Conservation (phyloP, 2,113 vertebrate genomes). For the Serinus canaria region DNA sequence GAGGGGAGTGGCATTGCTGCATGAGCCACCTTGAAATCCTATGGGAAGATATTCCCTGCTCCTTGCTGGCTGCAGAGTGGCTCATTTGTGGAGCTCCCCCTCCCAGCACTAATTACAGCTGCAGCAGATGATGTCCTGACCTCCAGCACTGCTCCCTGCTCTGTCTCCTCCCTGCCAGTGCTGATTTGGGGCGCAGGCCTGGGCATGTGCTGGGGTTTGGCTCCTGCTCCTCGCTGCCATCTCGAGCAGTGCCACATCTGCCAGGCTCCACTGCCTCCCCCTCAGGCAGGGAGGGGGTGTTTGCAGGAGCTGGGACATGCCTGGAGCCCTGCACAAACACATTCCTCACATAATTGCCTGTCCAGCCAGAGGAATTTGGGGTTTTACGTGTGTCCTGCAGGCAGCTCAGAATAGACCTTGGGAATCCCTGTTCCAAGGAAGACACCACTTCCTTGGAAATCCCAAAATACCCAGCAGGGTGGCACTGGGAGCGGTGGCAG, state of each 20-base stretch:
- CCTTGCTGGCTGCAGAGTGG: background rate
- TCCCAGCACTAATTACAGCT: background rate
- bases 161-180: fast-evolving
- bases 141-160: background rate
- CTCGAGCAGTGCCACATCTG: background rate
- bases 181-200: background rate
- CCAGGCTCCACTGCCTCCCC: background rate
- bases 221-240: background rate
- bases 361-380: background rate
- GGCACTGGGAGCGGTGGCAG: background rate
- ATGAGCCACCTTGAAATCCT: background rate
- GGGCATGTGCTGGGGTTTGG: background rate
- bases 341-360: slow-evolving; percentile 36
- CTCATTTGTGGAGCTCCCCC: background rate
- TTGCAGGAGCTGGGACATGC: slow-evolving; percentile 33
- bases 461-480: background rate
- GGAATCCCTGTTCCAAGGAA: slow-evolving; percentile 20
- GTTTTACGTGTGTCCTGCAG: background rate
- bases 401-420: slow-evolving; percentile 3
- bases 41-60: background rate
- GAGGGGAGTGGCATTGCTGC: background rate
- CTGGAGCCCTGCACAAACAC: slow-evolving; percentile 34
- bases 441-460: background rate
- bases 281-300: background rate
- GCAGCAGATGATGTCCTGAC: background rate